Evolutionary conservation across 2,888 invertebrate species (phyloP).

Genomic region (Atrina japonica): DNA sequence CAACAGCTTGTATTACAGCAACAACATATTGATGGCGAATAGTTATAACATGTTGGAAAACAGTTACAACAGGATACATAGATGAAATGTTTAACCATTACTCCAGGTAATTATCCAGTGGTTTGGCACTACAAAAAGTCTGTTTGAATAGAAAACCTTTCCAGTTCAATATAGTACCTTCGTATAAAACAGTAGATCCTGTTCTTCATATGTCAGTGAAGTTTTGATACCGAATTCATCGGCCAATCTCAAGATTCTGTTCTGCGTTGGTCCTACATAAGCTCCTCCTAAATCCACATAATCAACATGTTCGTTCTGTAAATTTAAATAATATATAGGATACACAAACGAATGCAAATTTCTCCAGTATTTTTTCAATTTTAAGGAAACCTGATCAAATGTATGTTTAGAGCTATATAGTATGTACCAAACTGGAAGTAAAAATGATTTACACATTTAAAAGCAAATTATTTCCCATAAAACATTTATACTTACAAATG

Average conservation of each 20-base stretch:
- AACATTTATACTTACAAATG: no score
- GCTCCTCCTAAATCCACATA: slow-evolving; percentile 80
- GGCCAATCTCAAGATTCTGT: slow-evolving; percentile 77
- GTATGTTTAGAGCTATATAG: no score
- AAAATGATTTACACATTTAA: no score
- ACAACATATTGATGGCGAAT: no score
- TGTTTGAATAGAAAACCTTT: background rate
- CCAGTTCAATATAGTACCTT: slow-evolving; percentile 33
- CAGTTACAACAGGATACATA: no score
- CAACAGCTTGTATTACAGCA: no score
- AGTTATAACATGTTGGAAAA: no score
- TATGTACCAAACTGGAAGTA: no score
- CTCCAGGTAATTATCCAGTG: background rate
- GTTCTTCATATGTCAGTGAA: slow-evolving; percentile 55
- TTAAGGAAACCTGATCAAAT: no score
- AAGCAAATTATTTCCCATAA: no score
- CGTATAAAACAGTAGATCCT: slow-evolving; percentile 50
- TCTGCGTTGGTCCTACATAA: slow-evolving; percentile 81
- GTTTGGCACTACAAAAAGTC: background rate
- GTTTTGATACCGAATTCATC: slow-evolving; percentile 78
- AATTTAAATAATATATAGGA: background rate
- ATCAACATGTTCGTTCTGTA: slow-evolving; percentile 69
- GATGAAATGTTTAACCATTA: background rate
- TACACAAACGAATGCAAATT: no score
- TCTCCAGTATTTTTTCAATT: no score